Conservation (phyloP, 2,113 vertebrate genomes). For the Pachypanchax playfairii region DNA sequence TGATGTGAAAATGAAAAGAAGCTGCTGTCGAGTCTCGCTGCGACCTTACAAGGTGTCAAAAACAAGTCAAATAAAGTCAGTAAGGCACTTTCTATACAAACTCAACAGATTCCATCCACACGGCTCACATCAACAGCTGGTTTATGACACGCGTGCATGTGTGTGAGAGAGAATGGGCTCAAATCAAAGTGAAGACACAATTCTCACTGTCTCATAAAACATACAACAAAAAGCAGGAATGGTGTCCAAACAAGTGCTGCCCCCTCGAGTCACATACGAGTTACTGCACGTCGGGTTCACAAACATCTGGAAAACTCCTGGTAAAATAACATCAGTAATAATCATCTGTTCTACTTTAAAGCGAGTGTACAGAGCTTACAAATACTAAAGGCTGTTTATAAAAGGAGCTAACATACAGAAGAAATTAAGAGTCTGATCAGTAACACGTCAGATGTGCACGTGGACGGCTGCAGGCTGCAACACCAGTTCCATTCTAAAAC, state of each 20-base stretch:
- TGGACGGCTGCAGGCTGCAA: constrained; percentile 49
- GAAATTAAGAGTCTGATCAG: constrained; percentile 19
- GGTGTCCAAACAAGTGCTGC: constrained; percentile 61
- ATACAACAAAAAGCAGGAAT: constrained; percentile 24
- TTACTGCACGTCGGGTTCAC: constrained; percentile 55
- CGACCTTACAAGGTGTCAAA: constrained; percentile 16
- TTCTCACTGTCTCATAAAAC: constrained; percentile 8
- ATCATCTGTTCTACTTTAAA: constrained; percentile 35
- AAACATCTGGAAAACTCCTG: constrained; percentile 40
- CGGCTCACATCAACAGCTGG: constrained; percentile 30
- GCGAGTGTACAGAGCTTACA: constrained; percentile 64
- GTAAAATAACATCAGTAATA: constrained; percentile 46
- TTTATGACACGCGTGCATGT: too few species aligned
- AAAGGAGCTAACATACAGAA: constrained; percentile 17
- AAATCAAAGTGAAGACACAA: constrained; percentile 29
- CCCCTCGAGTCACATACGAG: constrained; percentile 58
- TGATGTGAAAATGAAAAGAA: neutral
- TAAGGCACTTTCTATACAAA: constrained; percentile 74
- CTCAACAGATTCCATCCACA: constrained; percentile 41
- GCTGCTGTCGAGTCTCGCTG: neutral
- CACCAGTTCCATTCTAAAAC: too few species aligned
- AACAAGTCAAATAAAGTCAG: constrained; percentile 43
- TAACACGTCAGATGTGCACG: constrained; percentile 33
- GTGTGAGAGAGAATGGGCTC: too few species aligned
- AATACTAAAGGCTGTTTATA: constrained; percentile 54